phyloP scores from a whole-genome alignment of 1,140 invertebrate genomes.

The Cephus cinctus region DNA sequence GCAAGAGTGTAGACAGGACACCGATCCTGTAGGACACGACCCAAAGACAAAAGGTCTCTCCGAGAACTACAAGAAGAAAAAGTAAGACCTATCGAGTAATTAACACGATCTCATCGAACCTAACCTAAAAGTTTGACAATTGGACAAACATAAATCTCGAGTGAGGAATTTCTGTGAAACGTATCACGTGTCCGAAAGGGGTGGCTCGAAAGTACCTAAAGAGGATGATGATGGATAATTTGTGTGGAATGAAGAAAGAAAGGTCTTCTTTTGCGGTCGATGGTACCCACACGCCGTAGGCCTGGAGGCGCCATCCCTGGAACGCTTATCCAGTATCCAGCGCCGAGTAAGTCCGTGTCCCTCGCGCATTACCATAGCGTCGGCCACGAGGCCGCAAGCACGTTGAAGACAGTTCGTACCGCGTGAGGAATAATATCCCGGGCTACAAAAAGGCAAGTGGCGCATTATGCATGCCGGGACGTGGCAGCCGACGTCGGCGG shows the following conservation, averaged over 20 bases:
- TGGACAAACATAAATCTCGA: no score
- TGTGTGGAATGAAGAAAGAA: no score
- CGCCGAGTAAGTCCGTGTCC: slow-evolving; percentile 38
- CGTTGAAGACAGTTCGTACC: slow-evolving; percentile 3
- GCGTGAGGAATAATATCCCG: slow-evolving; percentile 31
- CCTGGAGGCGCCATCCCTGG: slow-evolving; percentile 48
- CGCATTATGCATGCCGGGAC: slow-evolving; percentile 29
- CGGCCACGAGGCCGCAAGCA: slow-evolving; percentile 27
- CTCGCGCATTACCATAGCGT: slow-evolving; percentile 45
- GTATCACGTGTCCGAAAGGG: no score
- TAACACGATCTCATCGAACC: no score
- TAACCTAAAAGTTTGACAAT: no score
- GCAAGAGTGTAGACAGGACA: slow-evolving; percentile 41
- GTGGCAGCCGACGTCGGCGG: background rate
- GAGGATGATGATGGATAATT: no score
- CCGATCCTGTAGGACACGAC: no score
- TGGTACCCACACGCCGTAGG: slow-evolving; percentile 30
- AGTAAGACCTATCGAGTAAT: no score
- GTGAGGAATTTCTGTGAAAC: no score
- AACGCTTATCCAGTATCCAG: slow-evolving; percentile 39
- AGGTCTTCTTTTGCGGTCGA: slow-evolving; percentile 34
- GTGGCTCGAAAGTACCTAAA: no score
- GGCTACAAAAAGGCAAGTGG: slow-evolving; percentile 28
- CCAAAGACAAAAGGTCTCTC: no score
- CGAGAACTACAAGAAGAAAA: no score